Evolutionary conservation across 2,888 invertebrate species (phyloP).

Genomic region (Vesta saturnalis): DNA sequence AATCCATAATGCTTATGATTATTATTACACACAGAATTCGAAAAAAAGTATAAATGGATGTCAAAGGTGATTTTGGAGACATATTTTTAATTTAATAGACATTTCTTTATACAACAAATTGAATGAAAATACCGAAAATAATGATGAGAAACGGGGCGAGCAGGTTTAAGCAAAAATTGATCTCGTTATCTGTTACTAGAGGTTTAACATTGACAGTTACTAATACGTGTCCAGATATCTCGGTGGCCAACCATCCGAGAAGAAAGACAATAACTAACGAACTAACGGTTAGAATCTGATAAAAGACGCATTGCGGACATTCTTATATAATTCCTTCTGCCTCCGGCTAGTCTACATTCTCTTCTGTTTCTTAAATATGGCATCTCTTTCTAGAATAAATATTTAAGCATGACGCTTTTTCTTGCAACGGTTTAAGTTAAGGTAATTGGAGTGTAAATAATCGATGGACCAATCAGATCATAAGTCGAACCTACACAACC

Average conservation of each 20-base stretch:
- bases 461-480: conserved; percentile 46
- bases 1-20: conserved; percentile 3
- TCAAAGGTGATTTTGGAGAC: background rate
- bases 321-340: conserved; percentile 48
- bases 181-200: conserved; percentile 44
- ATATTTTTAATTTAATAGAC: background rate
- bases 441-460: conserved; percentile 51
- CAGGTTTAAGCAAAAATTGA: conserved; percentile 40
- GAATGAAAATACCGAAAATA: background rate
- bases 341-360: conserved; percentile 48
- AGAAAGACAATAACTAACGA: conserved; percentile 57
- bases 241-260: conserved; percentile 54
- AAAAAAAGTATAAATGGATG: background rate
- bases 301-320: conserved; percentile 55
- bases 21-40: background rate
- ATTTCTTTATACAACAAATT: background rate
- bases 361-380: conserved; percentile 36
- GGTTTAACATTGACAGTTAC: conserved; percentile 55
- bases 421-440: conserved; percentile 38
- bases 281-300: conserved; percentile 58
- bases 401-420: conserved; percentile 22
- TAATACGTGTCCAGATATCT: conserved; percentile 54
- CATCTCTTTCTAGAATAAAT: conserved; percentile 33
- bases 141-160: conserved; percentile 11
- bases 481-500: conserved; percentile 44